A percentile compares a stretch with the other conserved stretches of the same genome.
Evolutionary conservation across 2,888 invertebrate genomes (phyloP).

Genomic region (Colletes collaris): DNA sequence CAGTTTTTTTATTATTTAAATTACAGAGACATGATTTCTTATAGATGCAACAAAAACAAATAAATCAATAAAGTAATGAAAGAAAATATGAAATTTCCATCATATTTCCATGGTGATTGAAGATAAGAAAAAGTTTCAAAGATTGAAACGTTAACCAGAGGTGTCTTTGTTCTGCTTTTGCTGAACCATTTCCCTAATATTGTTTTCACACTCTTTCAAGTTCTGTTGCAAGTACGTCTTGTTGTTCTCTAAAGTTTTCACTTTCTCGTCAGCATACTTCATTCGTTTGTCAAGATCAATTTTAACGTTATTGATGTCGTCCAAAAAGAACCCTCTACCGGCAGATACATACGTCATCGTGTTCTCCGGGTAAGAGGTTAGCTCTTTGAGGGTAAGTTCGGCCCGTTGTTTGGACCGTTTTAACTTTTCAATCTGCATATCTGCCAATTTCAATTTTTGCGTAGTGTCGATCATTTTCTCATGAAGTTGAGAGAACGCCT

Average conservation of each 20-base stretch:
- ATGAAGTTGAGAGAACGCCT: slow-evolving; percentile 93
- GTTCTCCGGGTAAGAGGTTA: slow-evolving; percentile 85
- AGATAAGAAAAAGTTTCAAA: neutral
- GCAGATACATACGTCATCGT: slow-evolving; percentile 92
- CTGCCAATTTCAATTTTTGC: slow-evolving; percentile 91
- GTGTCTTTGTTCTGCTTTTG: slow-evolving; percentile 83
- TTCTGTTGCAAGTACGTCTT: slow-evolving; percentile 92
- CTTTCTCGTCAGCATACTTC: slow-evolving; percentile 86
- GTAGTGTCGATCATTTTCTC: slow-evolving; percentile 91
- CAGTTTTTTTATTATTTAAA: slow-evolving; percentile 1
- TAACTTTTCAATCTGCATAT: slow-evolving; percentile 89
- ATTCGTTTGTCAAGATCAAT: slow-evolving; percentile 86
- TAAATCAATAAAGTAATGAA: neutral
- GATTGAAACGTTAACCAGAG: slow-evolving; percentile 57
- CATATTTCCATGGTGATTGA: neutral
- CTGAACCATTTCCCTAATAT: slow-evolving; percentile 92
- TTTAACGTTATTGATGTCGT: slow-evolving; percentile 87
- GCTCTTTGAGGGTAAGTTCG: slow-evolving; percentile 87
- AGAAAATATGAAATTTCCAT: neutral
- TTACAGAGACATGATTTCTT: neutral
- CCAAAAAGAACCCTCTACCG: slow-evolving; percentile 92
- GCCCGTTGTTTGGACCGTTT: slow-evolving; percentile 88
- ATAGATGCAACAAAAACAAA: neutral
- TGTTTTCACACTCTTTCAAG: slow-evolving; percentile 93
- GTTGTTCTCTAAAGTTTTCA: slow-evolving; percentile 89